Evolutionary conservation across 2,888 invertebrate genomes (phyloP), one percentile per base, ranked within the genome.

Genomic region (Nineta flava): DNA sequence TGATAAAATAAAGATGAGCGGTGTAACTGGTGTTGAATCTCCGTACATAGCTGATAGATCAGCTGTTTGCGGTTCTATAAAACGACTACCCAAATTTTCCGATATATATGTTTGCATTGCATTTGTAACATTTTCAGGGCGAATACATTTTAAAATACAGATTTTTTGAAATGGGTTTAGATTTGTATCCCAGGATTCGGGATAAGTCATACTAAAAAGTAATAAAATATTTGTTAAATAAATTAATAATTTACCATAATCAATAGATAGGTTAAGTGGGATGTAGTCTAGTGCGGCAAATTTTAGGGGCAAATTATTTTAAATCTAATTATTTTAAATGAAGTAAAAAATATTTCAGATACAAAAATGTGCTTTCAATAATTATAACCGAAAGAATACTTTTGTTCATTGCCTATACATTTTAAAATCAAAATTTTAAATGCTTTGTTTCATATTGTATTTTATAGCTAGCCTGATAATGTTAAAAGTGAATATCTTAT

Each of bases 1-100:
- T 2, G 91, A 91, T 1, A 94, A 71, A 15, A 94, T 84, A 61
- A 94, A 93, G 50, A 94, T 81, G 48, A 94, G 72, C 0, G 93
- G 93, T 0, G 83, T 80, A 2, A 76, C 68, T 0, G 82, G 76
- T 49, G 80, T 81, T 0, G 91, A 87, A 62, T 93, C 91, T 1
- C 75, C 79, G 66, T 77, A 93, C 55, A 90, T 79, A 50, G 83
- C 82, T 0, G 80, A 76, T 51, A 94, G 73, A 63, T 91, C 87
- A 21, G 87, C 83, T 2, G 87, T 82, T 55, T 91, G 91, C 0
- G 92, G 91, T 59, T 87, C 83, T 45, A 92, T 81, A 65, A 87
- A 94, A 56, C 82, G 75, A 9, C 72, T 72, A 0, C 92, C 93
- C 53, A 93, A 68, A 42, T 83, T 74, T 9, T 65, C 60, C 21